A percentile compares a stretch with the other conserved stretches of the same genome.
phyloP scores from a whole-genome alignment of 2,113 vertebrate species.

The Burhinus bistriatus region DNA sequence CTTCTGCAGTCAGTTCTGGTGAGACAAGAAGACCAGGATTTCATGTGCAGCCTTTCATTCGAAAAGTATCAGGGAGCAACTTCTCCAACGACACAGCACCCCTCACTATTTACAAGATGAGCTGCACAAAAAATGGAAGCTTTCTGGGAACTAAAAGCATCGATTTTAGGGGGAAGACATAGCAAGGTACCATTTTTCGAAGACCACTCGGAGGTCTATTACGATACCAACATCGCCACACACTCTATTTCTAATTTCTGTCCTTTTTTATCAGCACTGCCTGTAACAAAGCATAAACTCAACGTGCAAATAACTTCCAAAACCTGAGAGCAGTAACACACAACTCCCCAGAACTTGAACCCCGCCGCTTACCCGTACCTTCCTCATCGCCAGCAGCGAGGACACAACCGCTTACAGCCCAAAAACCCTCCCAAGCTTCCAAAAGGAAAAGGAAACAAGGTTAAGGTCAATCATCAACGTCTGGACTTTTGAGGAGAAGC shows the following conservation, averaged over 20 bases:
- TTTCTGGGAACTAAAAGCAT: neutral
- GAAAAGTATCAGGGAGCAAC: neutral
- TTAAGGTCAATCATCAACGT: neutral
- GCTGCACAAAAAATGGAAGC: neutral
- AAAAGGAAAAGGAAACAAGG: neutral
- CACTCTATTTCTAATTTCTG: neutral
- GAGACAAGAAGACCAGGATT: neutral
- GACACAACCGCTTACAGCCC: neutral
- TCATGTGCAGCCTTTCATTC: accelerated
- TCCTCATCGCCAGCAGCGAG: neutral
- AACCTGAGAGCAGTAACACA: accelerated
- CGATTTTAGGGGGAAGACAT: accelerated
- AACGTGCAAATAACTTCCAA: neutral
- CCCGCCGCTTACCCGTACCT: neutral
- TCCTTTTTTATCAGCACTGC: neutral
- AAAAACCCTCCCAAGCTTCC: neutral
- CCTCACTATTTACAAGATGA: neutral
- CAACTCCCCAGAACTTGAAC: neutral
- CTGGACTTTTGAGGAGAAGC: neutral
- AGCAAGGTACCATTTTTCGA: neutral
- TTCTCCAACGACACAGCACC: neutral
- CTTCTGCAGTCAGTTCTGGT: neutral
- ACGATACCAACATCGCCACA: accelerated
- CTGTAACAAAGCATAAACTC: neutral
- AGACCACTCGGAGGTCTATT: neutral